These are phyloP conservation scores for Coenobita brevimanus DNA, from an alignment of 1,140 invertebrate genomes.

Conservation along the genomic window DNA sequence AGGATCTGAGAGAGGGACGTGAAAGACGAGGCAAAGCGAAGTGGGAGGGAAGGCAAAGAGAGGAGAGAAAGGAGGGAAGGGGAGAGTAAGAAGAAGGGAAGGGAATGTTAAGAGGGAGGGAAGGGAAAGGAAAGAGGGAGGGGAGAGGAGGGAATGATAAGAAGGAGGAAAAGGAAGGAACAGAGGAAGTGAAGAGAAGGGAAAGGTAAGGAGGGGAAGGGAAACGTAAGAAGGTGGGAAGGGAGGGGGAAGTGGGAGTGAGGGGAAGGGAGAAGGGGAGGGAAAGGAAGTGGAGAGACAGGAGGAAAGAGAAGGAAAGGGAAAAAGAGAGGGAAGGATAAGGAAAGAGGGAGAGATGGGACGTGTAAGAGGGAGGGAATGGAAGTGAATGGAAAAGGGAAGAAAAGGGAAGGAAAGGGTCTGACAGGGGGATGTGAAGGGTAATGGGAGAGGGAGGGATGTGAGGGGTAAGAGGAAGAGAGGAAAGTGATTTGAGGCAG, in stretches of 20 bases:
- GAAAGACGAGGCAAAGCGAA: too few relatives aligned
- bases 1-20: too few relatives aligned
- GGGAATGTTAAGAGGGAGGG: neutral
- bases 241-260: too few relatives aligned
- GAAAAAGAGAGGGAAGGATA: too few relatives aligned
- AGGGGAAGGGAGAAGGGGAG: neutral
- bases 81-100: neutral
- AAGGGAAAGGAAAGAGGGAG: neutral
- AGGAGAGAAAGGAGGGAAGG: neutral
- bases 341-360: neutral
- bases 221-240: neutral
- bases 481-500: neutral
- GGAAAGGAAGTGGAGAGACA: neutral
- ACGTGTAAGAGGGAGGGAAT: too few relatives aligned
- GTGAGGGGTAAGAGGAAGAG: neutral
- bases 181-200: neutral
- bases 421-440: neutral
- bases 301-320: too few relatives aligned
- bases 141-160: neutral
- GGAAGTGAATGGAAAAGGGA: too few relatives aligned
- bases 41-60: neutral
- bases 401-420: neutral
- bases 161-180: neutral
- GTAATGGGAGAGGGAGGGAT: too few relatives aligned
- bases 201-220: neutral